Evolutionary conservation across 2,888 invertebrate species (phyloP).

Genomic region (Trichogramma evanescens): DNA sequence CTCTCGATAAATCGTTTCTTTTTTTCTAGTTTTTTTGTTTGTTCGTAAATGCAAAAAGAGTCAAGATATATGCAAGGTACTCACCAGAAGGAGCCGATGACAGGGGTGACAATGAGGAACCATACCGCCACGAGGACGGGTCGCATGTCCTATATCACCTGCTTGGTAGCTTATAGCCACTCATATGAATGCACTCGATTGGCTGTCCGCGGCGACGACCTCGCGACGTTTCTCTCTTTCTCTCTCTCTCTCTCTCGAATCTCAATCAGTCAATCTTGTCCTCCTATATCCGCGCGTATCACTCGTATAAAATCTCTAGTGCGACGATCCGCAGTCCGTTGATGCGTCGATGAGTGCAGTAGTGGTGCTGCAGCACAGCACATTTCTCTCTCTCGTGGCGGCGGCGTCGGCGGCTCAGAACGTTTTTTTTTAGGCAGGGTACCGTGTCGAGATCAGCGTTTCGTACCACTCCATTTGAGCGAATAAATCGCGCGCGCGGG

Average conservation of each 20-base stretch:
- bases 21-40: neutral
- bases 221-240: conserved; percentile 4
- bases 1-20: neutral
- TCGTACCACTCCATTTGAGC: conserved; percentile 4
- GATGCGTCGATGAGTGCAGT: conserved; percentile 12
- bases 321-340: conserved; percentile 12
- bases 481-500: conserved; percentile 5
- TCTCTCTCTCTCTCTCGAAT: neutral
- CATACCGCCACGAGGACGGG: conserved; percentile 75
- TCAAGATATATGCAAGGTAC: conserved; percentile 44
- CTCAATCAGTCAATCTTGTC: neutral
- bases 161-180: conserved; percentile 9
- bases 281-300: conserved; percentile 10
- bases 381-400: no score
- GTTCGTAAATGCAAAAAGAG: neutral
- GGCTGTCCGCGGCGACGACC: conserved; percentile 5
- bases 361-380: no score
- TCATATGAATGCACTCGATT: conserved; percentile 7
- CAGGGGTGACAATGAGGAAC: conserved; percentile 79
- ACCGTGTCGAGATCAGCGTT: neutral
- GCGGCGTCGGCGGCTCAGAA: no score
- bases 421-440: no score
- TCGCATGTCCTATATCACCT: conserved; percentile 55
- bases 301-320: conserved; percentile 16
- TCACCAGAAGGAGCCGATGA: conserved; percentile 84